Base-by-base conservation (phyloP, 2,888 invertebrate species). In the Auanema freiburgensis region DNA sequence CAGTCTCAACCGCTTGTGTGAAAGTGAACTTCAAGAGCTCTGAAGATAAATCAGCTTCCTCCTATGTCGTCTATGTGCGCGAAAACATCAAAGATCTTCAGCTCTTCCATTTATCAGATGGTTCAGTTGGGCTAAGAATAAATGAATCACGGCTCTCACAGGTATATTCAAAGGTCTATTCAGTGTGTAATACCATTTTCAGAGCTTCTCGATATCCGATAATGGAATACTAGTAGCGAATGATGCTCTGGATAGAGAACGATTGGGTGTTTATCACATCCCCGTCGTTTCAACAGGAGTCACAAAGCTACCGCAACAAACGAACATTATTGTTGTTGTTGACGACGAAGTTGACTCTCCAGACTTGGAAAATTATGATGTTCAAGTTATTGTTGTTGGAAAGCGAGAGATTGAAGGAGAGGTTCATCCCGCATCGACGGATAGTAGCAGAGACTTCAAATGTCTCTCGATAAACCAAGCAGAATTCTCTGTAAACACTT, bases 311-410 rank as follows among this genome's bases (percentile, higher is more conserved):
- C 10, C 16, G 21, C 4, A 18, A 12, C 14, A 46, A 16, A 46
- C 4, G 6, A 46, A 10, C 16, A 18, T 46, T 16, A 6, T 46
- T 46, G 33, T 60, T 8, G 3, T 60, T 8, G 43, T 60, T n/a
- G 60, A 60, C 41, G 60, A 60, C 43, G 44, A 54, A 11, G n/a
- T 60, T 23, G 60, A 60, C 21, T 60, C 60, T 14, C 46, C 54
- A 21, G 2, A 18, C n/a, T 16, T 42, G n/a, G 24, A 12, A 1
- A 44, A 25, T 16, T n/a, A 43, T 21, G 54, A 60, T 18, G 5
- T 60, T 10, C 16, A 53, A 12, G 54, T 60, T 6, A 24, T 18
- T 24, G 18, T 53, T 2, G 21, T 54, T 6, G 60, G 60, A 25
- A 25, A 53, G 23, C n/a, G 24, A 14, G 8, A n/a, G 42, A 46